Evolutionary conservation across 2,888 invertebrate species (phyloP), one percentile per base, ranked within the genome.

Genomic region (Ochropacha duplaris): DNA sequence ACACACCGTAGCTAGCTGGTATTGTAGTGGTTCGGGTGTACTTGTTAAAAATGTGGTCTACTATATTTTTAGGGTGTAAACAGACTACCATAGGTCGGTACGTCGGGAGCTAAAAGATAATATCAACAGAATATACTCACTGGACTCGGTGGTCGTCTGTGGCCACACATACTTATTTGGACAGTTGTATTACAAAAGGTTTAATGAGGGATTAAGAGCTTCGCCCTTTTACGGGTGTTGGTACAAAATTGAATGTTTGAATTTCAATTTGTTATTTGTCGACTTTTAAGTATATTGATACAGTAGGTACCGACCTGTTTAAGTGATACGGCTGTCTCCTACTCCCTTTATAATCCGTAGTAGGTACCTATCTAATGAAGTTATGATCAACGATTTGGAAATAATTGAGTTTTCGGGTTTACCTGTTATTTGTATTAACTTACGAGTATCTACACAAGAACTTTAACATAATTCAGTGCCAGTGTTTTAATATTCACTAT

Each of bases 11-110:
- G 52, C 31, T 52, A 65, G 65, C 62, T 69, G 72, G 68, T 64
- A 76, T 75, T 80, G 84, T 82, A 80, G 80, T 67, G 78, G 76
- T 83, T 79, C 77, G 74, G 86, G 87, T 87, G 84, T 88, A 79
- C 86, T 84, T 81, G 92, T 90, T 90, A 89, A 87, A 88, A 89
- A 86, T 85, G 79, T 86, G 82, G 84, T 88, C 91, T 92, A 89
- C 90, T 87, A 89, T 85, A 89, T 87, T 87, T 87, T 84, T 82
- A 76, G 79, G 76, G 74, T 76, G 79, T 62, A 82, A 83, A 83
- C 72, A 82, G 68, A 68, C 75, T 75, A 76, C 74, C 71, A 75
- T 72, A 68, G 71, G 60, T 64, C 54, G 55, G 57, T 49, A 50
- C 52, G 52, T 24, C 65, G 65, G 72, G 72, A 82, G 84, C 82